Evolutionary conservation across 1,140 invertebrate species (phyloP).

Genomic region (Anastrepha obliqua): DNA sequence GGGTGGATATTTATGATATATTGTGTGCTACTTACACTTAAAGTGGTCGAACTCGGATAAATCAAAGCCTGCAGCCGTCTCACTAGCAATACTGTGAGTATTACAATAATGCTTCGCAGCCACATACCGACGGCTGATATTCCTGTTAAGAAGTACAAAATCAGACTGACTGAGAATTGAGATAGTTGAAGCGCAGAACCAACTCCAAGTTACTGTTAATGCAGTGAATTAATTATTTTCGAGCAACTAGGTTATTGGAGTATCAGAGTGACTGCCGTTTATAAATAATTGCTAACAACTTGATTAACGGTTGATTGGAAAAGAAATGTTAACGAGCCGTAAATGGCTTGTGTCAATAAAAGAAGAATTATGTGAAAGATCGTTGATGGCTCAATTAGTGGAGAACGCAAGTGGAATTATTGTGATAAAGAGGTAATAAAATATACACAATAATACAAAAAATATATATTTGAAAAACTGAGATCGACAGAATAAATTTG

Average conservation of each 20-base stretch:
- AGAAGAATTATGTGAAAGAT: neutral
- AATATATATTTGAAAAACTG: neutral
- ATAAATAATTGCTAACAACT: neutral
- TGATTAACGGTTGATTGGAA: neutral
- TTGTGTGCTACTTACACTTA: slow-evolving; percentile 42
- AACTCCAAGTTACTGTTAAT: neutral
- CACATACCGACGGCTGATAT: neutral
- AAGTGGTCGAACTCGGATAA: slow-evolving; percentile 28
- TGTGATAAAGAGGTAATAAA: neutral
- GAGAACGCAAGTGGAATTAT: neutral
- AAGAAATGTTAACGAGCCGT: slow-evolving; percentile 38
- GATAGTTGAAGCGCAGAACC: neutral
- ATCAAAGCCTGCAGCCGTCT: neutral
- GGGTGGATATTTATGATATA: neutral
- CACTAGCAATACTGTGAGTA: neutral
- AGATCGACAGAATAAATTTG: too few species aligned
- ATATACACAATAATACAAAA: neutral
- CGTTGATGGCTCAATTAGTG: neutral
- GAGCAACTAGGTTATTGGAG: neutral
- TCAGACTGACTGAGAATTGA: neutral
- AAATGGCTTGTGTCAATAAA: slow-evolving; percentile 19
- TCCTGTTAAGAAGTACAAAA: neutral
- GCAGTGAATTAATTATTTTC: neutral
- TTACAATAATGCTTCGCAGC: neutral
- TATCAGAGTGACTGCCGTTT: neutral